Percentiles rank a stretch among this genome's conserved stretches.
Conservation (phyloP, 2,113 vertebrate genomes). For the Ahaetulla prasina region DNA sequence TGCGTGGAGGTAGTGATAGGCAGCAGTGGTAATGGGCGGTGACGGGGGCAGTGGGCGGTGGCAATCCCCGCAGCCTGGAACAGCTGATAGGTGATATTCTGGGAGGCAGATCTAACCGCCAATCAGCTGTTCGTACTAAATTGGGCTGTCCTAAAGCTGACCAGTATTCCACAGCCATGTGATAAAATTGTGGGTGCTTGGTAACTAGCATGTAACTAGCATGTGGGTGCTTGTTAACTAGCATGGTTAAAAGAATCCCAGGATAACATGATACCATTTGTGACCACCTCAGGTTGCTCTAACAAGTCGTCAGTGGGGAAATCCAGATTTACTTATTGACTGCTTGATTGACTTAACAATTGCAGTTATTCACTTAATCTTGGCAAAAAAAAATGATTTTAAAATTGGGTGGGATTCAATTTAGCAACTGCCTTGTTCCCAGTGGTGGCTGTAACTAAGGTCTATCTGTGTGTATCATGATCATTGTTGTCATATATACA, state of each 20-base stretch:
- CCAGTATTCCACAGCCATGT: neutral
- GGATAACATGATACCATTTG: neutral
- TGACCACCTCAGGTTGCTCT: neutral
- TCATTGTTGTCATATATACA: neutral
- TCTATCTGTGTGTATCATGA: neutral
- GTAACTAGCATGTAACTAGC: neutral
- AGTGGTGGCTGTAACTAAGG: neutral
- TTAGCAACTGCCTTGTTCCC: neutral
- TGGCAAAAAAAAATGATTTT: neutral
- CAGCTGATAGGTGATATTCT: no score
- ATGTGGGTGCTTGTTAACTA: neutral
- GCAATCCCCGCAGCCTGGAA: no score
- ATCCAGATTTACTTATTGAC: neutral
- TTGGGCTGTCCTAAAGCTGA: no score
- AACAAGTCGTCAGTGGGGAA: neutral
- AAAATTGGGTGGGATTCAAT: neutral
- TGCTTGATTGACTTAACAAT: neutral
- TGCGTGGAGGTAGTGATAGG: no score
- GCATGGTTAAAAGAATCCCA: neutral
- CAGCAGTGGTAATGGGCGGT: no score
- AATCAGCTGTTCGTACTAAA: no score
- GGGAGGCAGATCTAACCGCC: no score
- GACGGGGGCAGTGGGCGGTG: no score
- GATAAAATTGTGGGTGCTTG: no score
- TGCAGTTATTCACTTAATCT: neutral